A percentile compares a stretch with the other conserved stretches of the same genome.
phyloP scores from a whole-genome alignment of 2,797 vertebrate species.

The Babyrousa celebensis region DNA sequence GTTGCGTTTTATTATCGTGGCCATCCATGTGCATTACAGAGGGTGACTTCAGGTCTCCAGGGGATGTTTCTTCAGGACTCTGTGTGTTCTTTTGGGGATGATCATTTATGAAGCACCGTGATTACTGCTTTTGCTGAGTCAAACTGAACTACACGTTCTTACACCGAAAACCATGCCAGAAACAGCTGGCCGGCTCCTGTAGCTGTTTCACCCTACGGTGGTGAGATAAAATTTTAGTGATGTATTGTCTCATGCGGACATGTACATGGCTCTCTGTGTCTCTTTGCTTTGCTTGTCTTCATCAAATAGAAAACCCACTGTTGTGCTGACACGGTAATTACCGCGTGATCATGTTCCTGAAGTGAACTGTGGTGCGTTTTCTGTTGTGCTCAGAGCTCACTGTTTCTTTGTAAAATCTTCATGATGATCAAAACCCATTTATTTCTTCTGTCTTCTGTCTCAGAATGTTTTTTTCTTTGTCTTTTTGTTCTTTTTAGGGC shows the following conservation, averaged over 20 bases:
- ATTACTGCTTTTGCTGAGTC: background rate
- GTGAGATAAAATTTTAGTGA: background rate
- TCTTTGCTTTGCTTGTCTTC: constrained; percentile 23
- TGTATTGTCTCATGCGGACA: background rate
- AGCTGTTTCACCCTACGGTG: background rate
- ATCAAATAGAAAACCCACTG: background rate
- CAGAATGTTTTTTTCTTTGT: too few species aligned
- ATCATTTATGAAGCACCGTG: background rate
- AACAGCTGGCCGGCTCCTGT: background rate
- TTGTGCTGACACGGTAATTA: background rate
- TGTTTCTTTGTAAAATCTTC: constrained; percentile 16
- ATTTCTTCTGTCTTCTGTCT: background rate
- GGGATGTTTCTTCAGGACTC: background rate
- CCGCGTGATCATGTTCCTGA: constrained; percentile 1
- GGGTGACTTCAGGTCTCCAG: background rate
- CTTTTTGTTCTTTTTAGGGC: too few species aligned
- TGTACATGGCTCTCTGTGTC: background rate
- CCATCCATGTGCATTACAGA: background rate
- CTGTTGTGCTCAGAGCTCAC: background rate
- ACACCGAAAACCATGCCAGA: background rate
- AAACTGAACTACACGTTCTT: background rate
- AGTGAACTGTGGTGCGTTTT: background rate
- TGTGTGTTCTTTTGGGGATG: background rate
- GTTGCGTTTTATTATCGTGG: background rate
- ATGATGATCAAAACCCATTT: background rate